phyloP scores from a whole-genome alignment of 2,888 invertebrate species.

The Strigamia transsilvanica region DNA sequence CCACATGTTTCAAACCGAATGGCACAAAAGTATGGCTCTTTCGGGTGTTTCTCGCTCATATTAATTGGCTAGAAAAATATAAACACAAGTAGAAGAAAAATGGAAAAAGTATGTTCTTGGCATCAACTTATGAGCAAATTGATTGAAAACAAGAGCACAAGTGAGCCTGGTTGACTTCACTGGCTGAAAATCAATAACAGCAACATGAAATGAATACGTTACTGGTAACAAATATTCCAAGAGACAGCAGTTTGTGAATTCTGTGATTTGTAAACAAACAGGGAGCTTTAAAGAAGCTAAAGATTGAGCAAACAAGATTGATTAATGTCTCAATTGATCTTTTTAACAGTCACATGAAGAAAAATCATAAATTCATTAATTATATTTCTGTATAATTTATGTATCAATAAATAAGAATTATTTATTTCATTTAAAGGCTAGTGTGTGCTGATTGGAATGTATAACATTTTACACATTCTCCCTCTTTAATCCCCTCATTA shows the following conservation, averaged over 20 bases:
- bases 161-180: not conserved
- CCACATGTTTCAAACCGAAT: not conserved
- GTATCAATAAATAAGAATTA: too few species aligned
- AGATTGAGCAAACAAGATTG: too few species aligned
- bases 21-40: constrained; percentile 1
- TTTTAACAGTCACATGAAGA: too few species aligned
- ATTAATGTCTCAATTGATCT: too few species aligned
- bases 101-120: not conserved
- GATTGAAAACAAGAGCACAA: not conserved
- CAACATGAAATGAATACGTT: not conserved
- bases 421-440: too few species aligned
- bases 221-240: not conserved
- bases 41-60: not conserved
- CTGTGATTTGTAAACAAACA: too few species aligned
- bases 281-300: too few species aligned
- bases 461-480: too few species aligned
- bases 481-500: too few species aligned
- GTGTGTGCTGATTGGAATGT: too few species aligned
- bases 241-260: not conserved
- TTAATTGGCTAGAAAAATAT: constrained; percentile 15
- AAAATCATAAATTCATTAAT: too few species aligned
- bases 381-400: too few species aligned
- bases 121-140: not conserved
- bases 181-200: not conserved
- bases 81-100: not conserved